phyloP scores from a whole-genome alignment of 2,888 invertebrate genomes.

The Philereme transversata region DNA sequence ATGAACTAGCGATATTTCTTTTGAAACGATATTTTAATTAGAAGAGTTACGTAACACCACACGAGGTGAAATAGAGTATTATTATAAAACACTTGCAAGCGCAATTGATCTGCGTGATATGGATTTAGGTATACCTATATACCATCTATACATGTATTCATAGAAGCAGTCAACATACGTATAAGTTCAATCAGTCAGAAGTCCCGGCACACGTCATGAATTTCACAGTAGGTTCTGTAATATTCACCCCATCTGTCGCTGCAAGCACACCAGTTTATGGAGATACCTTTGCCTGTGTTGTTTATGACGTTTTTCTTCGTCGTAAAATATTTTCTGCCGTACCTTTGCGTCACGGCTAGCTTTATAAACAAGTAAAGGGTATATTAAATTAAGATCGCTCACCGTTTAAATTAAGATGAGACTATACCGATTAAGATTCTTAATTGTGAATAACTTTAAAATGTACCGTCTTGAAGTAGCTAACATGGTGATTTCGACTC shows the following conservation, averaged over 20 bases:
- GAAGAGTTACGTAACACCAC: no score
- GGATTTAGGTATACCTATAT: constrained; percentile 7
- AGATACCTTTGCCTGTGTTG: constrained; percentile 36
- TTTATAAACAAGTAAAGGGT: not conserved
- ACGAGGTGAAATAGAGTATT: no score
- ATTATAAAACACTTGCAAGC: not conserved
- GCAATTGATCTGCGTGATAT: not conserved
- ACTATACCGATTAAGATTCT: no score
- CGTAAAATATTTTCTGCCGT: constrained; percentile 30
- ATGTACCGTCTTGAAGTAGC: no score
- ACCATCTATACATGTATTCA: constrained; percentile 31
- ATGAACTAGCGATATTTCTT: no score
- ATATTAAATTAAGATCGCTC: no score
- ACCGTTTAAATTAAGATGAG: no score
- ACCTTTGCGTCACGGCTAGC: constrained; percentile 1
- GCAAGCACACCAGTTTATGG: constrained; percentile 39
- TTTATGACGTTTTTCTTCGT: constrained; percentile 32
- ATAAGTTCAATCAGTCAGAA: constrained; percentile 71
- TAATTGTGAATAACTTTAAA: no score
- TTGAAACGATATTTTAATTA: no score
- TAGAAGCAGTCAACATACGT: constrained; percentile 52
- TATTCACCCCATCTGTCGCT: constrained; percentile 56
- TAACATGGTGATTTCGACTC: no score
- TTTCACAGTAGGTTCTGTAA: constrained; percentile 66
- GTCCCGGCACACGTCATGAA: constrained; percentile 69